Conservation (phyloP, 64 coral and sea anemone species). For the Pocillopora damicornis region DNA sequence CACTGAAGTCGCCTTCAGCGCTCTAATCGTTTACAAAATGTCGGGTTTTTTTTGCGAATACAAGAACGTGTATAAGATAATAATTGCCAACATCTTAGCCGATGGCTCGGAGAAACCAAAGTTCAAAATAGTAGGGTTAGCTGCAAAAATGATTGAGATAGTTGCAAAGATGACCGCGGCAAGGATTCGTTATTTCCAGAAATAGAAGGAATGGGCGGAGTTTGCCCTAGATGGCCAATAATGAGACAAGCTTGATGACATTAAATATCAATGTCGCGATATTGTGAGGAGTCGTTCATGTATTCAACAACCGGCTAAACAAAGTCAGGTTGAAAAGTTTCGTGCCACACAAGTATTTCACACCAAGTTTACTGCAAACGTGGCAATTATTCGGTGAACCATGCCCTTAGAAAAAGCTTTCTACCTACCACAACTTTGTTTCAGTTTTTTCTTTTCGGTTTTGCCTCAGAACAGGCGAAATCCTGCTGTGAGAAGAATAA, state of each 20-base stretch:
- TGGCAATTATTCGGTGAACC: too few species aligned
- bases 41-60: background rate
- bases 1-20: too few species aligned
- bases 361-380: too few species aligned
- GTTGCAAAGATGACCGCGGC: background rate
- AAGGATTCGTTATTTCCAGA: background rate
- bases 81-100: background rate
- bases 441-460: background rate
- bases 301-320: background rate
- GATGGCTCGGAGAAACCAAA: background rate
- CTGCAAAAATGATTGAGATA: background rate
- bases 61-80: background rate
- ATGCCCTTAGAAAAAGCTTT: background rate
- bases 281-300: background rate
- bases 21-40: background rate
- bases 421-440: background rate
- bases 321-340: background rate
- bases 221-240: background rate
- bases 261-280: background rate
- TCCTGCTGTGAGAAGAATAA: too few species aligned
- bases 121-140: background rate
- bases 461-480: background rate
- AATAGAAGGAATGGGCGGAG: constrained; percentile 2
- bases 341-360: background rate
- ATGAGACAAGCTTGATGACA: background rate